A percentile compares a stretch with the other conserved stretches of the same genome.
These are phyloP conservation scores for Myathropa florea DNA, from an alignment of 2,888 invertebrate species.

Conservation along the genomic window DNA sequence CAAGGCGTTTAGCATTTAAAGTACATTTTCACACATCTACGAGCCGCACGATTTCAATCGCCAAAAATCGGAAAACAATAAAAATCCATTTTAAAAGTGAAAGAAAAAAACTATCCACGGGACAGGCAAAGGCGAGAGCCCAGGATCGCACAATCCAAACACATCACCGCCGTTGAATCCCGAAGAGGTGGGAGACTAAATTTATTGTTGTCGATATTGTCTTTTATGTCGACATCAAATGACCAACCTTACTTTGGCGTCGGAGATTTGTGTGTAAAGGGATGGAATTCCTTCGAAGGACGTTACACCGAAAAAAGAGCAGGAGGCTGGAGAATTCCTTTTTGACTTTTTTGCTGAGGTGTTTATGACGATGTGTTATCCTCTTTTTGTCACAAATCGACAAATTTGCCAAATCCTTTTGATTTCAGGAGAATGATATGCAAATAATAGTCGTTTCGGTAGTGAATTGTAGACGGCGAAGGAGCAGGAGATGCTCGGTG, in stretches of 20 bases:
- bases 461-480: slow-evolving; percentile 36
- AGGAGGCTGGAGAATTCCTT: not conserved
- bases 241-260: slow-evolving; percentile 61
- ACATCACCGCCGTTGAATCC: slow-evolving; percentile 9
- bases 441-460: slow-evolving; percentile 62
- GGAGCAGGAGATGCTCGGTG: not conserved
- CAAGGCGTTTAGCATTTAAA: slow-evolving; percentile 68
- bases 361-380: slow-evolving; percentile 69
- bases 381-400: slow-evolving; percentile 67
- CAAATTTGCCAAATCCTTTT: slow-evolving; percentile 68
- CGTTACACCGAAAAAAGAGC: too few relatives aligned
- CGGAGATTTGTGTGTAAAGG: slow-evolving; percentile 55
- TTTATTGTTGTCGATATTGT: slow-evolving; percentile 70
- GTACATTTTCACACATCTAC: slow-evolving; percentile 64
- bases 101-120: slow-evolving; percentile 52
- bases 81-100: slow-evolving; percentile 58
- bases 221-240: slow-evolving; percentile 71
- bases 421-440: slow-evolving; percentile 62
- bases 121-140: not conserved
- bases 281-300: slow-evolving; percentile 33
- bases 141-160: slow-evolving; percentile 4
- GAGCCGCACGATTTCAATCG: slow-evolving; percentile 67
- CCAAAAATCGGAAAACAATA: slow-evolving; percentile 68
- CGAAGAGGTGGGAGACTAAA: slow-evolving; percentile 64
- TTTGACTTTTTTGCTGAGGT: slow-evolving; percentile 57